Evolutionary conservation across 1,140 invertebrate genomes (phyloP), one percentile per base, ranked within the genome.

Genomic region (Drosophila pectinifera): DNA sequence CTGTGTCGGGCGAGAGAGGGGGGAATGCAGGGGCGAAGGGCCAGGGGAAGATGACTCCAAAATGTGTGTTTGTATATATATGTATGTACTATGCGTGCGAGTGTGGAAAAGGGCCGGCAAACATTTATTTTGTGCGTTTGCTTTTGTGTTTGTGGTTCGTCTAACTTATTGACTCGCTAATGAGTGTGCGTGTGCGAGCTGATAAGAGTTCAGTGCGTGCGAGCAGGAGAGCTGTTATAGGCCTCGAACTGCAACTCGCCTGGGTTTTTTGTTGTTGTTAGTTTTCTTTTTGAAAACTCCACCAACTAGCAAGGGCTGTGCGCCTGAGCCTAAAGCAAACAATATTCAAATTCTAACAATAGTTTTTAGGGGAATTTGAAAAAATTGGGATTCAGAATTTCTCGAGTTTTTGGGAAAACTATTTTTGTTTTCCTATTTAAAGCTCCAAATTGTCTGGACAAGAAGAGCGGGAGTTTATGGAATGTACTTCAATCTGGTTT

Each of bases 331-430:
- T 16, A 24, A 54, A 64, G 22, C 80, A 74, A 89, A 76, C 84
- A 88, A 84, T 89, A 89, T 89, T 89, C 63, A 74, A 80, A 89
- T 89, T 89, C 59, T 56, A 64, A 75, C 62, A 77, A 63, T 63
- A 69, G 68, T 46, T 78, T 57, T 75, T 65, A 34, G 53, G 49
- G n/a, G 26, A 49, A 49, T 59, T 62, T n/a, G 5, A 11, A 20
- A 68, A 63, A 45, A 20, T 18, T 14, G 13, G 4, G 10, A 7
- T 61, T 55, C 18, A 8, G 20, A 7, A 22, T 20, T 0, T 43
- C 36, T 26, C 0, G 6, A 24, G 8, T 28, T 48, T 36, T 36
- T 11, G 13, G 20, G 10, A 13, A 4, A 16, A 34, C n/a, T n/a
- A n/a, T n/a, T n/a, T n/a, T n/a, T n/a, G n/a, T n/a, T n/a, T n/a